These are phyloP conservation scores for Imbricaverruca yamaguchii DNA, from an alignment of 2,888 invertebrate genomes.

Conservation along the genomic window DNA sequence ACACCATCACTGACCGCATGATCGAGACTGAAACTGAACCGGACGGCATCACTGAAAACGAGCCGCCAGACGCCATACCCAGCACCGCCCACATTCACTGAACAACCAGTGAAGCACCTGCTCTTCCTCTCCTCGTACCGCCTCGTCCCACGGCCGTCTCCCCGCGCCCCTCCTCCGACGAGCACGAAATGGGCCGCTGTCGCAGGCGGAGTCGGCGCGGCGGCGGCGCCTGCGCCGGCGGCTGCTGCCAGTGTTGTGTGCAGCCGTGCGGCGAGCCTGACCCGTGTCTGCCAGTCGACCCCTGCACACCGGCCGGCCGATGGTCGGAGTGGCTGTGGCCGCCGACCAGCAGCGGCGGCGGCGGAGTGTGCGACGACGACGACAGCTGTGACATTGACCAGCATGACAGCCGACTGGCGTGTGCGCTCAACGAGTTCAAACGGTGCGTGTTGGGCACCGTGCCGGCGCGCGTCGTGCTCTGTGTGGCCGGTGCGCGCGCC, in stretches of 20 bases:
- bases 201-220: conserved; percentile 1
- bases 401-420: not conserved
- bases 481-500: not conserved
- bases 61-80: too few relatives aligned
- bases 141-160: too few relatives aligned
- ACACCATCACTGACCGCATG: too few relatives aligned
- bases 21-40: too few relatives aligned
- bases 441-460: conserved; percentile 4
- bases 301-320: conserved; percentile 1
- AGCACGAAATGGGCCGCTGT: conserved; percentile 4
- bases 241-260: conserved; percentile 2
- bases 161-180: too few relatives aligned
- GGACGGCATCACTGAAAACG: too few relatives aligned
- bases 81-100: too few relatives aligned
- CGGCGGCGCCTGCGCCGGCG: not conserved
- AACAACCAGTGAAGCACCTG: too few relatives aligned
- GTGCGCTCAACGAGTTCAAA: not conserved
- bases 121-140: too few relatives aligned
- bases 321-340: conserved; percentile 8
- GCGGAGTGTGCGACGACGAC: not conserved
- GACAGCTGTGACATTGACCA: not conserved
- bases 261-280: conserved; percentile 9
- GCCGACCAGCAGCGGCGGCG: not conserved
- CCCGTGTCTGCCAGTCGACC: not conserved
- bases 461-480: not conserved